Base-by-base conservation (phyloP, 1,140 invertebrate species). In the Camponotus floridanus region DNA sequence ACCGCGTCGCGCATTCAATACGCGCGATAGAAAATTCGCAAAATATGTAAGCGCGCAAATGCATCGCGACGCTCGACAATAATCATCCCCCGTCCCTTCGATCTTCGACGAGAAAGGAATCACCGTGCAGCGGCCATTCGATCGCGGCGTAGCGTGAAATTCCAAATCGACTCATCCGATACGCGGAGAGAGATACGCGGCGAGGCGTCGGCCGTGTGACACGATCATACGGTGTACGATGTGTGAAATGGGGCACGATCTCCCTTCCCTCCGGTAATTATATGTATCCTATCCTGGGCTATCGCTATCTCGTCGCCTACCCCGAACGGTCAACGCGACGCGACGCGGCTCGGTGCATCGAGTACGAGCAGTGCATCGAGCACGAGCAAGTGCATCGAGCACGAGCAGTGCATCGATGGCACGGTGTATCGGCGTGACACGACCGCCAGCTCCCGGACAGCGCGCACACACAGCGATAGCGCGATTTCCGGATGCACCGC, bases 201-300 rank as follows among this genome's bases (percentile, higher is more conserved):
- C 88, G 91, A 94, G 93, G 94, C 93, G 94, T 94, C 90, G 90
- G 91, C 91, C 92, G 92, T 94, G 91, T 93, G 94, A 95, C 93
- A 93, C 92, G 94, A 94, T 94, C 94, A 94, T 91, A 93, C 92
- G 93, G 92, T 93, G 94, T 92, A 93, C 92, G 93, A 95, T 93
- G 92, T 94, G 94, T 94, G 94, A 95, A 95, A 95, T 94, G 93
- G 94, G 94, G 93, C 94, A 94, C 91, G 87, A 89, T 86, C 88
- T 86, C 76, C 76, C 87, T 26, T 6, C 88, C 74, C 91, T 89
- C 88, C 91, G 91, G 93, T 95, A 95, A 95, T 95, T 94, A 95
- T 94, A 94, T 94, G 94, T 94, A 93, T 94, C 93, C 92, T 91
- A 91, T 93, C 91, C 92, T 90, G 91, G 89, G 88, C 26, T 26